Percentiles rank a stretch among this genome's conserved stretches.
Conservation (phyloP, 2,113 vertebrate genomes). For the Hucho hucho region DNA sequence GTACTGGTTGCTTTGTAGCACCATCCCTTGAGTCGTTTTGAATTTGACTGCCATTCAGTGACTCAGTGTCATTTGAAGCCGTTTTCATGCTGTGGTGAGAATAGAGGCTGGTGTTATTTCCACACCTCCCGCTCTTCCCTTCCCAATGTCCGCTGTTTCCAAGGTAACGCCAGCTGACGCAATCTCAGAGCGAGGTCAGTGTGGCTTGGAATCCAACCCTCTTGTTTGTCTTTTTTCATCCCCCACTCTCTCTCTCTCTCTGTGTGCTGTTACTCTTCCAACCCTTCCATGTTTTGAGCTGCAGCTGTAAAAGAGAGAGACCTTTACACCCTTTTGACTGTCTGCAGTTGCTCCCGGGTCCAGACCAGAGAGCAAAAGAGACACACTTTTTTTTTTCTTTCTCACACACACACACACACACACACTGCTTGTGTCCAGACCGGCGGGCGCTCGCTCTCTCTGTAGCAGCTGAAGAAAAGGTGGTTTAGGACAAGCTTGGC, state of each 20-base stretch:
- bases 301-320: conserved; percentile 57
- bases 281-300: neutral
- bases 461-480: neutral
- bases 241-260: neutral
- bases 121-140: neutral
- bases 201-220: conserved; percentile 16
- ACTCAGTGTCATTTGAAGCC: too few species aligned
- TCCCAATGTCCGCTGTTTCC: conserved; percentile 39
- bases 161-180: conserved; percentile 33
- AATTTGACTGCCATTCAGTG: too few species aligned
- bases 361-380: conserved; percentile 17
- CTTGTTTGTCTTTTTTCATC: neutral
- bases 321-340: conserved; percentile 64
- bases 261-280: neutral
- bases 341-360: neutral
- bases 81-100: too few species aligned
- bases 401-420: too few species aligned
- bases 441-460: neutral
- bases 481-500: neutral
- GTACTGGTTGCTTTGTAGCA: neutral
- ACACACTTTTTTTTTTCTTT: neutral
- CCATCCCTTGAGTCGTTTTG: too few species aligned
- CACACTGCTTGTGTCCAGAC: neutral
- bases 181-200: conserved; percentile 8
- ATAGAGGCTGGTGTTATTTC: neutral